Evolutionary conservation across 2,113 vertebrate genomes (phyloP).

Genomic region (Pachypanchax playfairii): DNA sequence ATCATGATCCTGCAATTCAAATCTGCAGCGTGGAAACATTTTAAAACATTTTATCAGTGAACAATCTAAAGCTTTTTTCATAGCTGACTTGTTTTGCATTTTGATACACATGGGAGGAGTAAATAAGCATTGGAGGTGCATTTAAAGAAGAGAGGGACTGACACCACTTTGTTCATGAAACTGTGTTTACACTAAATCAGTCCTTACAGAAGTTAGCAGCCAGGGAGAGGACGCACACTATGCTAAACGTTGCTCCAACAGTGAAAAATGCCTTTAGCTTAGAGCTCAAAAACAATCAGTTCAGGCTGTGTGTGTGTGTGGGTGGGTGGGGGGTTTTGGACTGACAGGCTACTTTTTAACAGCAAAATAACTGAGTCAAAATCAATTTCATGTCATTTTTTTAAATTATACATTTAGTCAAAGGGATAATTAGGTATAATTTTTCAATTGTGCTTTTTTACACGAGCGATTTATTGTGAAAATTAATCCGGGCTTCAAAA

Average conservation of each 20-base stretch:
- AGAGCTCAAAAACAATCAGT: slow-evolving; percentile 32
- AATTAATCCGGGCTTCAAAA: too few species aligned
- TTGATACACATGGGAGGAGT: slow-evolving; percentile 46
- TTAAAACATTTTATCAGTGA: too few species aligned
- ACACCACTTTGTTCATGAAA: slow-evolving; percentile 58
- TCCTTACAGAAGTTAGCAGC: slow-evolving; percentile 54
- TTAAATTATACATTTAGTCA: slow-evolving; percentile 21
- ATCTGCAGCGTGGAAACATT: too few species aligned
- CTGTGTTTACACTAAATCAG: slow-evolving; percentile 55
- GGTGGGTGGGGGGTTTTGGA: too few species aligned
- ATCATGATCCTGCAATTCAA: too few species aligned
- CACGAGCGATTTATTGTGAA: too few species aligned
- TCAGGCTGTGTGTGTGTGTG: too few species aligned
- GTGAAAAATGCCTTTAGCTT: slow-evolving; percentile 62
- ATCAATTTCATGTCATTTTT: slow-evolving; percentile 9
- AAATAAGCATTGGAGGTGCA: slow-evolving; percentile 72
- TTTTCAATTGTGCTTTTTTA: slow-evolving; percentile 11
- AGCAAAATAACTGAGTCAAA: slow-evolving; percentile 32
- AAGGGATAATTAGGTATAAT: slow-evolving; percentile 19
- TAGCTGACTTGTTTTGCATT: slow-evolving; percentile 31
- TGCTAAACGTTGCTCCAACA: slow-evolving; percentile 50
- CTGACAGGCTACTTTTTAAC: slow-evolving; percentile 36
- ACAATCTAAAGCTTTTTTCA: slow-evolving; percentile 21
- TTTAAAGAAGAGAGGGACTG: slow-evolving; percentile 49
- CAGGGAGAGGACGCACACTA: slow-evolving; percentile 30